Conservation (phyloP, 2,888 invertebrate species). For the Stictocephala bisonia region DNA sequence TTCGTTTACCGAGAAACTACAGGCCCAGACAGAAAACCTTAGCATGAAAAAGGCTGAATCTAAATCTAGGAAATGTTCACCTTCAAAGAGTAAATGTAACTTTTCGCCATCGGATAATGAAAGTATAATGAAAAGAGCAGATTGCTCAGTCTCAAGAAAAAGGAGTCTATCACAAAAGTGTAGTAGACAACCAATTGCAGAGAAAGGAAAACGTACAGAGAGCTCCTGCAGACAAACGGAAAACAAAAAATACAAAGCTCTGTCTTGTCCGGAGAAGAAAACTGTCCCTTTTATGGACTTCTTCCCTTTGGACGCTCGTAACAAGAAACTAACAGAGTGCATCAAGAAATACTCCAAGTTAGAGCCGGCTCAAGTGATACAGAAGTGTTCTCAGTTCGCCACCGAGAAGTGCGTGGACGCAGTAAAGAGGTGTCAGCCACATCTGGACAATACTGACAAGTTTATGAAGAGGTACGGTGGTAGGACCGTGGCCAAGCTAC, state of each 20-base stretch:
- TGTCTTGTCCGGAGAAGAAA: neutral
- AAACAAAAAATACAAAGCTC: no score
- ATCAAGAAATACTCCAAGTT: neutral
- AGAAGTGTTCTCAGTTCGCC: slow-evolving; percentile 20
- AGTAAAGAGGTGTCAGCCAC: neutral
- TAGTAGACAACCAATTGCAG: neutral
- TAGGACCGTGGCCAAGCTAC: no score
- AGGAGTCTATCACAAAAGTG: no score
- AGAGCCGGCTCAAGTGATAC: neutral
- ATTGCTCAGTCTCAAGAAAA: no score
- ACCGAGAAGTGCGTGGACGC: neutral
- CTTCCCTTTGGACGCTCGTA: slow-evolving; percentile 15
- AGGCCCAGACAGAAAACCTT: no score
- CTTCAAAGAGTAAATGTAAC: no score
- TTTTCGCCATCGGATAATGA: no score
- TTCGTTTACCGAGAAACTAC: no score
- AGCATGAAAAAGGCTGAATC: no score
- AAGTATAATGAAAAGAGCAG: no score
- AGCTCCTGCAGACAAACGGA: no score
- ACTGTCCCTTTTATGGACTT: neutral
- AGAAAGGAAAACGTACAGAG: neutral
- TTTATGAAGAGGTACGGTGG: neutral
- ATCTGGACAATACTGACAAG: neutral
- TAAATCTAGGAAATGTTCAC: no score
- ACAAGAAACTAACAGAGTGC: slow-evolving; percentile 2